Conservation (phyloP, 1,140 invertebrate species). For the Olivierus martensii region DNA sequence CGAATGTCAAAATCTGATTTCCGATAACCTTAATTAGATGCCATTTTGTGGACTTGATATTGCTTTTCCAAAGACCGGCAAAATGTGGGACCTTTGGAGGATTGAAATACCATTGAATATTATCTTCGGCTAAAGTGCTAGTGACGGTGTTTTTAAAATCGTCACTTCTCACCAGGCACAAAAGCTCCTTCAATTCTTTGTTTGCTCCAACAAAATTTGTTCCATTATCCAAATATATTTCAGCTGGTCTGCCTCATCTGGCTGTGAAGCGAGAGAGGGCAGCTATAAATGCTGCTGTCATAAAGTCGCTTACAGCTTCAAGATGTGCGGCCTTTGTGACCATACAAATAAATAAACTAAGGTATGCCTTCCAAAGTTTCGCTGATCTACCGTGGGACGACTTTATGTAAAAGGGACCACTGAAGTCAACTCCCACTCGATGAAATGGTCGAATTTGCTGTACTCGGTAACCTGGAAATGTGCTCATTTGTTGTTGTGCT, state of each 20-base stretch:
- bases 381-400: neutral
- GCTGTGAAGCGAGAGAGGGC: slow-evolving; percentile 21
- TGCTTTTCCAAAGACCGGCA: slow-evolving; percentile 12
- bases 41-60: slow-evolving; percentile 18
- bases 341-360: slow-evolving; percentile 14
- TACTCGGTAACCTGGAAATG: neutral
- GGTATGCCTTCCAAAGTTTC: slow-evolving; percentile 2
- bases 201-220: no score
- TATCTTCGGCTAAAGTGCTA: neutral
- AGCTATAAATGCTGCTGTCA: slow-evolving; percentile 18
- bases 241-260: slow-evolving; percentile 19
- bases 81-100: slow-evolving; percentile 31
- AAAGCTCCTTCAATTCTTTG: neutral
- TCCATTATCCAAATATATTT: slow-evolving; percentile 25
- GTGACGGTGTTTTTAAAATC: neutral
- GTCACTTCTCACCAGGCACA: neutral
- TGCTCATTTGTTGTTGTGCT: neutral
- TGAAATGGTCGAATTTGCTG: neutral
- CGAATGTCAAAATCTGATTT: slow-evolving; percentile 12
- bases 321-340: slow-evolving; percentile 17
- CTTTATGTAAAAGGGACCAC: neutral
- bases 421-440: neutral
- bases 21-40: slow-evolving; percentile 13
- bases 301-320: slow-evolving; percentile 12
- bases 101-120: slow-evolving; percentile 25